Base-by-base conservation (phyloP, 2,113 vertebrate genomes). In the Carassius gibelio region DNA sequence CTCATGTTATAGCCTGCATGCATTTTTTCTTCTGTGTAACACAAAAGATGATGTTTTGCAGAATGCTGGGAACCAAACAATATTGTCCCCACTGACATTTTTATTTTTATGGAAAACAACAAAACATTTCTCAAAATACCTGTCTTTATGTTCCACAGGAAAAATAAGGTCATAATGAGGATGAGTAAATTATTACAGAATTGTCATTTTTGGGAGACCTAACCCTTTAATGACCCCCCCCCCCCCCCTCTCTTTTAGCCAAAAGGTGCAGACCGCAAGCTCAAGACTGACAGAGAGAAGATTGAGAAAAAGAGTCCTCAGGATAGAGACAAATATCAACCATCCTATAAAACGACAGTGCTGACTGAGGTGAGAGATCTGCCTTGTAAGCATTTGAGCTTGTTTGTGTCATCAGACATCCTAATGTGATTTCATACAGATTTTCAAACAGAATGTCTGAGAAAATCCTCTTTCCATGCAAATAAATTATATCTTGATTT, bases 191-290 rank as follows among this genome's bases (percentile, higher is more conserved):
- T 3, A 38, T 38, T 17, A 69, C 30, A 36, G 6, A 36, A 69
- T 36, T 71, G 8, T 1, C 1, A 45, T 45, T 45, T 74, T 74
- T 23, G 11, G 38, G 10, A 7, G 5, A 74, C 23, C 21, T 74
- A 14, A 52, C n/a, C 17, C 9, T 48, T 82, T 82, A 26, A 34
- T 82, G 17, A 66, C 30, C 30, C 30, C 30, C 30, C 30, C 30
- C 4, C 4, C 36, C 4, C 26, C 19, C n/a, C 57, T 83, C 5
- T 77, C 38, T 1, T 9, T 3, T 86, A 98, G 98, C 97, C 97
- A 26, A 99, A 99, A 94, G 97, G 97, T 90, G 97, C 98, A 1
- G 97, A 99, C 90, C 95, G 98, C 84, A 99, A 98, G 89, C 96
- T 98, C 91, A 99, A 98, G 92, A 99, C 97, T 0, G 98, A 99